Evolutionary conservation across 1,140 invertebrate species (phyloP).

Genomic region (Macrocentrus cingulum): DNA sequence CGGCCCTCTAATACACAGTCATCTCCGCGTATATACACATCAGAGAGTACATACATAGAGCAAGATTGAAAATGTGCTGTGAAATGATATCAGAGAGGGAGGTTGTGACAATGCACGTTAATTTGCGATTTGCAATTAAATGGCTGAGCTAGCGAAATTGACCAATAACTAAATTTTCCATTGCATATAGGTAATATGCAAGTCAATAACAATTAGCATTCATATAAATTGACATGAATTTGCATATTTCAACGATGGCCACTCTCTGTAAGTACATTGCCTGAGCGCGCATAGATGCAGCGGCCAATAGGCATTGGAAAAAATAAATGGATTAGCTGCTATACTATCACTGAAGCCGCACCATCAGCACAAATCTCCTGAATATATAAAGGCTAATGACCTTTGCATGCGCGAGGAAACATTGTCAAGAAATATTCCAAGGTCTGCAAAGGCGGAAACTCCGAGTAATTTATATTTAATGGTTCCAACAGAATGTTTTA

Average conservation of each 20-base stretch:
- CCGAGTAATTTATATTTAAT: conserved; percentile 5
- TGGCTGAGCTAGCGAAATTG: conserved; percentile 17
- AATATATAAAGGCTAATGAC: conserved; percentile 6
- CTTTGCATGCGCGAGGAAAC: not conserved
- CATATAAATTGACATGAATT: conserved; percentile 7
- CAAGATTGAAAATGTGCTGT: not conserved
- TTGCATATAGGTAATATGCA: conserved; percentile 31
- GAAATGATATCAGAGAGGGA: not conserved
- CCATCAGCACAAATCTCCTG: not conserved
- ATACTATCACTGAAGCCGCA: conserved; percentile 2
- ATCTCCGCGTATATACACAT: not conserved
- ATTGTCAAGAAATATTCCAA: conserved; percentile 6
- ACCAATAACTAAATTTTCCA: conserved; percentile 28
- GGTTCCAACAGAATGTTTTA: not conserved
- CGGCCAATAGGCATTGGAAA: not conserved
- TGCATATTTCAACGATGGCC: conserved; percentile 14
- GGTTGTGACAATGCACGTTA: conserved; percentile 33
- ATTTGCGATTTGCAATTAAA: conserved; percentile 41
- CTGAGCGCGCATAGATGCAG: not conserved
- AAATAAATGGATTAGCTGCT: not conserved
- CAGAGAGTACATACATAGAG: not conserved
- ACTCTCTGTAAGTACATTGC: not conserved
- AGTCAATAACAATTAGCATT: conserved; percentile 26
- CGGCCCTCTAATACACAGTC: conserved; percentile 2
- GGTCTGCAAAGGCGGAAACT: conserved; percentile 1